These are phyloP conservation scores for Eudyptes chrysolophus DNA, from an alignment of 2,113 vertebrate genomes.

Conservation along the genomic window DNA sequence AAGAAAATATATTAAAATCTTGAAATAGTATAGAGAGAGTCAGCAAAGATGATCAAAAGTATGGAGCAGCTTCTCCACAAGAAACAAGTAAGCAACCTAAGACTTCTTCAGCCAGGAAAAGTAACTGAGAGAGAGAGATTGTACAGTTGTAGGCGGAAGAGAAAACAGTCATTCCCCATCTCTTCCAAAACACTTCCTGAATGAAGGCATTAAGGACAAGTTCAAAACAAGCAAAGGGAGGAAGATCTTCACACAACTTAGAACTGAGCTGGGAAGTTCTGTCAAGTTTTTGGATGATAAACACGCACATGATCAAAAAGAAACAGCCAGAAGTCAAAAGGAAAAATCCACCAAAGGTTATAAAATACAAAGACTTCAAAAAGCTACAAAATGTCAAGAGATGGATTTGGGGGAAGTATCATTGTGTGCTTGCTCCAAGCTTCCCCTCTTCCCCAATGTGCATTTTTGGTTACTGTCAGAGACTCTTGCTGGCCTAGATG, in stretches of 20 bases:
- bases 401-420: neutral
- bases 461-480: neutral
- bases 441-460: neutral
- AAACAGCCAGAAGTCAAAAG: neutral
- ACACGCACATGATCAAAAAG: neutral
- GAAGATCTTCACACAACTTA: neutral
- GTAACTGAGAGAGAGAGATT: neutral
- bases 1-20: neutral
- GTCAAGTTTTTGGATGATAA: neutral
- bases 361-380: neutral
- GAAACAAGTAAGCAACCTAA: neutral
- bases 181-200: neutral
- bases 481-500: neutral
- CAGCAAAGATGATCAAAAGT: neutral
- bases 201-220: neutral
- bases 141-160: neutral
- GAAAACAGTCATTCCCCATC: neutral
- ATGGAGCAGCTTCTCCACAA: neutral
- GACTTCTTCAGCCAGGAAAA: neutral
- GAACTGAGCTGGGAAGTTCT: neutral
- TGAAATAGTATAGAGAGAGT: neutral
- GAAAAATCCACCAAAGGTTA: neutral
- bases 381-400: neutral
- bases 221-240: neutral
- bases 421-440: neutral